A percentile compares a stretch with the other conserved stretches of the same genome.
phyloP scores from a whole-genome alignment of 2,888 invertebrate genomes.

The Enoplolaimus lenunculus region DNA sequence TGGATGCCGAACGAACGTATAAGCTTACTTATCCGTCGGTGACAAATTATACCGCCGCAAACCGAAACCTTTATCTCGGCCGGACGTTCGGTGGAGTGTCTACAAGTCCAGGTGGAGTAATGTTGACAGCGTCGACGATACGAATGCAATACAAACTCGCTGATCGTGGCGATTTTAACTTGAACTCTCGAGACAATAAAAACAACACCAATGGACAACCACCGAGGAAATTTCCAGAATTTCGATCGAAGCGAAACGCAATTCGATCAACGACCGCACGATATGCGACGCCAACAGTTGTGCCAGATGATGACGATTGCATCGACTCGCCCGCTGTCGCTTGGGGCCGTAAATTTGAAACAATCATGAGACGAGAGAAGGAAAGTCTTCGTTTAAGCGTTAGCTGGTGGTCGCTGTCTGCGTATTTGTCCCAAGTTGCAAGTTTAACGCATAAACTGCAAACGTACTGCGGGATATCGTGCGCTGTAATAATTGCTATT shows the following conservation, averaged over 20 bases:
- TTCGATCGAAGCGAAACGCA: not conserved
- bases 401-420: not conserved
- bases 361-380: not conserved
- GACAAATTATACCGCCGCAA: not conserved
- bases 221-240: no score
- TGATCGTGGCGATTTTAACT: not conserved
- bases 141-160: not conserved
- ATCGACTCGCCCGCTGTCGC: not conserved
- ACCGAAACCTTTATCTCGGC: not conserved
- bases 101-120: not conserved
- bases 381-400: not conserved
- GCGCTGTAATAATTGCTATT: no score
- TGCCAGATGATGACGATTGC: no score
- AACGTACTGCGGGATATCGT: not conserved
- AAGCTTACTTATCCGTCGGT: not conserved
- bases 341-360: not conserved
- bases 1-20: not conserved
- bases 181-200: not conserved
- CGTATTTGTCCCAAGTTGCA: not conserved
- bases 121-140: not conserved
- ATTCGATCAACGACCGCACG: not conserved
- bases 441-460: not conserved
- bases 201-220: no score
- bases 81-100: not conserved
- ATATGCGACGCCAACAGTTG: not conserved